These are phyloP conservation scores for Acronicta leporina DNA, from an alignment of 2,888 invertebrate species.

Conservation along the genomic window DNA sequence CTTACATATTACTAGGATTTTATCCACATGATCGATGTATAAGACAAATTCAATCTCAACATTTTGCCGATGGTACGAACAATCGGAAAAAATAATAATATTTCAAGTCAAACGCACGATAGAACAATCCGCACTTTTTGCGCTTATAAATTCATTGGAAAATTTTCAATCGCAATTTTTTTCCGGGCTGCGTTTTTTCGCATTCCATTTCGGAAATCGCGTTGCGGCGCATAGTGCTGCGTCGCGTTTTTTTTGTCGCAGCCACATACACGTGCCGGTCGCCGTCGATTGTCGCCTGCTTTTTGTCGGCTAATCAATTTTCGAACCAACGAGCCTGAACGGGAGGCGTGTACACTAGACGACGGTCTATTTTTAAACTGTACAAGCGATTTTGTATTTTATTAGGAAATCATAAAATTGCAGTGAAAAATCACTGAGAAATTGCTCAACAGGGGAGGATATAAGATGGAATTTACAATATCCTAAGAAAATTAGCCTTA, in stretches of 20 bases:
- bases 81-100: conserved; percentile 44
- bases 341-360: conserved; percentile 55
- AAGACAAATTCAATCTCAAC: conserved; percentile 5
- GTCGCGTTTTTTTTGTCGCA: conserved; percentile 57
- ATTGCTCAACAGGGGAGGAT: too few relatives aligned
- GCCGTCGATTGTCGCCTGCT: conserved; percentile 60
- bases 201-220: conserved; percentile 58
- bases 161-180: conserved; percentile 51
- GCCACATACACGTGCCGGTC: conserved; percentile 72
- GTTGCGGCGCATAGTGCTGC: conserved; percentile 50
- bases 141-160: conserved; percentile 49
- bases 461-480: too few relatives aligned
- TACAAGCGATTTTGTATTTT: neutral
- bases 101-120: conserved; percentile 43
- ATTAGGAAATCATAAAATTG: neutral
- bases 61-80: conserved; percentile 23
- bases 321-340: conserved; percentile 51
- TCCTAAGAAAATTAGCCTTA: too few relatives aligned
- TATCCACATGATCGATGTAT: neutral
- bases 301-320: conserved; percentile 73
- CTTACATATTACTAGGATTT: neutral
- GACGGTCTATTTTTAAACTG: conserved; percentile 36
- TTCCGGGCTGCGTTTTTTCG: conserved; percentile 50
- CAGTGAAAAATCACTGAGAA: too few relatives aligned
- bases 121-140: conserved; percentile 54